Evolutionary conservation across 1,140 invertebrate species (phyloP).

Genomic region (Pectinophora gossypiella): DNA sequence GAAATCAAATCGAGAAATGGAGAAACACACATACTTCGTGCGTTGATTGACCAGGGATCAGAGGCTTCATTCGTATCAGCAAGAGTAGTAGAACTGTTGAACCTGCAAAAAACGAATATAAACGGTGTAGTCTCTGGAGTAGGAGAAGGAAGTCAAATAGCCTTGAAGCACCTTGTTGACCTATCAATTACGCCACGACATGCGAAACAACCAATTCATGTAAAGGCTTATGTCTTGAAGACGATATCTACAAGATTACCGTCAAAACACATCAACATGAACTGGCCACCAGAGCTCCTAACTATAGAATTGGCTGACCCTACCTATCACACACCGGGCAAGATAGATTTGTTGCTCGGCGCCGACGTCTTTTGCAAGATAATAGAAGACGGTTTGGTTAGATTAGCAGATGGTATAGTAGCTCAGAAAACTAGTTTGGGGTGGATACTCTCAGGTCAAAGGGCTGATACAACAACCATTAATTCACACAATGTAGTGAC

Average conservation of each 20-base stretch:
- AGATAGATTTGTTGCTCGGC: slow-evolving; percentile 24
- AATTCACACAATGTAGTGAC: slow-evolving; percentile 11
- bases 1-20: slow-evolving; percentile 8
- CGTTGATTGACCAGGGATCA: slow-evolving; percentile 19
- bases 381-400: slow-evolving; percentile 23
- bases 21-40: slow-evolving; percentile 6
- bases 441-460: slow-evolving; percentile 25
- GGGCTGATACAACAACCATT: neutral
- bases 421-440: slow-evolving; percentile 28
- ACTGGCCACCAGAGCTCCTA: slow-evolving; percentile 13
- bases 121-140: slow-evolving; percentile 26
- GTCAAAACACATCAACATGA: slow-evolving; percentile 17
- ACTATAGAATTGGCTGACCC: slow-evolving; percentile 20
- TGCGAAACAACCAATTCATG: slow-evolving; percentile 5
- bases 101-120: slow-evolving; percentile 16
- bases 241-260: slow-evolving; percentile 20
- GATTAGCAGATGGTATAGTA: slow-evolving; percentile 13
- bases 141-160: slow-evolving; percentile 15
- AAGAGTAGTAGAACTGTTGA: slow-evolving; percentile 19
- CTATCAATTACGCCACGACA: neutral
- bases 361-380: slow-evolving; percentile 25
- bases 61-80: slow-evolving; percentile 19
- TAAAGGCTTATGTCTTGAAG: slow-evolving; percentile 23
- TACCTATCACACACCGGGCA: slow-evolving; percentile 16
- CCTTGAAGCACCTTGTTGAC: slow-evolving; percentile 13